These are phyloP conservation scores for Carabus problematicus DNA, from an alignment of 2,888 invertebrate species.

Conservation along the genomic window DNA sequence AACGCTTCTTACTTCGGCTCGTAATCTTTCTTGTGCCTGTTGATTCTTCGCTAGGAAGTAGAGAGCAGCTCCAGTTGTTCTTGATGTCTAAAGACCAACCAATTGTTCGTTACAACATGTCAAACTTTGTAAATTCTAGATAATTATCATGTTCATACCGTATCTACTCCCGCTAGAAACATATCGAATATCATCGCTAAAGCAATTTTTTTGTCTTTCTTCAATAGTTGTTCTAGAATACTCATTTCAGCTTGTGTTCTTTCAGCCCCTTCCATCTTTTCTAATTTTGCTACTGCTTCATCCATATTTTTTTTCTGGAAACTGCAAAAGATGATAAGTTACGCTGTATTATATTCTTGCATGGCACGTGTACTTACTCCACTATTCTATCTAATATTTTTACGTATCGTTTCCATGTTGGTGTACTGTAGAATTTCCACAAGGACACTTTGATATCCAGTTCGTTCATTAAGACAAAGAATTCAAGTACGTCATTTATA, in stretches of 20 bases:
- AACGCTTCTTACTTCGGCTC: constrained; percentile 54
- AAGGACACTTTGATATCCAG: constrained; percentile 54
- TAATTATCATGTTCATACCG: neutral
- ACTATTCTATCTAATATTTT: constrained; percentile 55
- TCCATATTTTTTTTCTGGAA: constrained; percentile 50
- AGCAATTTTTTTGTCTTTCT: constrained; percentile 51
- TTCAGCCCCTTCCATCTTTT: no score
- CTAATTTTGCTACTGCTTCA: no score
- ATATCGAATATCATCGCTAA: constrained; percentile 52
- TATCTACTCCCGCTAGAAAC: constrained; percentile 65
- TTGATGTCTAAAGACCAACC: constrained; percentile 57
- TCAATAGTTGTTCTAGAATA: constrained; percentile 43
- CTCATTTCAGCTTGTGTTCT: no score
- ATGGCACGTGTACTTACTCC: constrained; percentile 50
- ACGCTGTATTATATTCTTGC: constrained; percentile 35
- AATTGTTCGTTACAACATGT: constrained; percentile 6
- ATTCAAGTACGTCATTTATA: constrained; percentile 53
- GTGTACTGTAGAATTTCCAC: constrained; percentile 53
- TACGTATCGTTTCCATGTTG: constrained; percentile 52
- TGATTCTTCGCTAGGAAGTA: constrained; percentile 59
- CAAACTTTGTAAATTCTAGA: neutral
- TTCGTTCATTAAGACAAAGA: constrained; percentile 52
- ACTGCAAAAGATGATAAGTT: no score
- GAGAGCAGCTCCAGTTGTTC: constrained; percentile 56
- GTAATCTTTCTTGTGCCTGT: constrained; percentile 57